Evolutionary conservation across 2,888 invertebrate genomes (phyloP), one percentile per base, ranked within the genome.

Genomic region (Clistopyga incitator): DNA sequence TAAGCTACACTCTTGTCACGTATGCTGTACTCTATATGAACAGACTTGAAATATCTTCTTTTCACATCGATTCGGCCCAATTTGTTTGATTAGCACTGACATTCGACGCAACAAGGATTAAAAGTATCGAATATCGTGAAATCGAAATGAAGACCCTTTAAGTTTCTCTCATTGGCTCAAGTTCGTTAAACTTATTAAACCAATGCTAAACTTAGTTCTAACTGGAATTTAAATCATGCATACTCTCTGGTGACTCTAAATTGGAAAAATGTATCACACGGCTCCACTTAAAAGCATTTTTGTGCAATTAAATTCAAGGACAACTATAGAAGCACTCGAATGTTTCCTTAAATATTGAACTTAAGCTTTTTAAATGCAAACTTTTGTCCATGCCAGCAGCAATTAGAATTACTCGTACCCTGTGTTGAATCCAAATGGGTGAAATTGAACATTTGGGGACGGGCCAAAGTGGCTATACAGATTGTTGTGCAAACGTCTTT

Each of bases 1-100:
- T 52, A 52, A 52, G 87, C 87, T 88, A 86, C 85, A 52, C 50
- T 18, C 3, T 52, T 52, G 18, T 52, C 23, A 23, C 20, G 10
- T 54, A 6, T 54, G 8, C 54, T 23, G 54, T 11, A 11, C 23
- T 54, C 23, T 8, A 23, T 3, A 23, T 11, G 54, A 23, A 54
- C 10, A 54, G 8, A 1, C 54, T 23, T 54, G 11, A 54, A 20
- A 54, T 23, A 23, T 54, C 2, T 23, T 10, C 10, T 23, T 10
- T 13, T 47, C 47, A 29, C 29, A 29, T 29, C 29, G 29, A 29
- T 29, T 29, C 29, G 3, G 29, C 29, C 29, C 29, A 4, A 29
- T 29, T 29, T 29, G 4, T 29, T 29, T 29, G 4, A 29, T 29
- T 2, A 42, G 2, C 42, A 42, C 11, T 6, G 13, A 42, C 2